Conservation (phyloP, 2,113 vertebrate genomes). For the Ondatra zibethicus region DNA sequence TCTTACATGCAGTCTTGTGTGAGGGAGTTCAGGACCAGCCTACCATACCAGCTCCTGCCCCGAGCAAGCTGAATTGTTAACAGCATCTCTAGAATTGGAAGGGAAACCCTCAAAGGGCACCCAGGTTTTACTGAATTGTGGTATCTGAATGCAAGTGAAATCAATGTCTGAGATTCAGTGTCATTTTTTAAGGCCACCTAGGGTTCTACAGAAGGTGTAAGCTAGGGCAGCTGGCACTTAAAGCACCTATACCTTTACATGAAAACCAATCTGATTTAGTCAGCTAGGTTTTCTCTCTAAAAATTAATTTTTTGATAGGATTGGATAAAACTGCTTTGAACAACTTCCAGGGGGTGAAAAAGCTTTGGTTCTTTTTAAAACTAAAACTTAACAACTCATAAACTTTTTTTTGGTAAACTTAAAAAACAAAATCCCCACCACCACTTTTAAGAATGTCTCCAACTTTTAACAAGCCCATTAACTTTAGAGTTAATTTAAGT, state of each 20-base stretch:
- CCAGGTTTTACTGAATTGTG: slow-evolving; percentile 53
- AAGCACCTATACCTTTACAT: slow-evolving; percentile 33
- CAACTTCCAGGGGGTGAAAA: slow-evolving; percentile 90
- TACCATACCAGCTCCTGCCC: slow-evolving; percentile 53
- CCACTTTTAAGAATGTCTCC: slow-evolving; percentile 85
- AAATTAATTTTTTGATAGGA: slow-evolving; percentile 69
- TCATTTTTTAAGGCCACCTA: slow-evolving; percentile 40
- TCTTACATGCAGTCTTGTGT: slow-evolving; percentile 11
- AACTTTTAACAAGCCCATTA: slow-evolving; percentile 86
- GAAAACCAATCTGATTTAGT: slow-evolving; percentile 65
- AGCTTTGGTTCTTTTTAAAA: slow-evolving; percentile 83
- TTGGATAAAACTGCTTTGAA: slow-evolving; percentile 72
- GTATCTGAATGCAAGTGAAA: slow-evolving; percentile 36
- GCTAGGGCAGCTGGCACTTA: slow-evolving; percentile 44
- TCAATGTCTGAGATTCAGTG: slow-evolving; percentile 40
- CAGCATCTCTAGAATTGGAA: slow-evolving; percentile 49
- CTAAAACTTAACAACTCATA: slow-evolving; percentile 82
- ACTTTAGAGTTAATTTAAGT: slow-evolving; percentile 87
- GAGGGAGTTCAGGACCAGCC: slow-evolving; percentile 61
- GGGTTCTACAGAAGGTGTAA: slow-evolving; percentile 41
- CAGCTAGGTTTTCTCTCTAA: slow-evolving; percentile 64
- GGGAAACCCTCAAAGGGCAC: slow-evolving; percentile 49
- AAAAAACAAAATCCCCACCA: slow-evolving; percentile 80
- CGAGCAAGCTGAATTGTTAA: slow-evolving; percentile 43
- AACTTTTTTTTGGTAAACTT: slow-evolving; percentile 80